These are phyloP conservation scores for Pseudorhiza aurosa DNA, from an alignment of 30 jellyfish, hydroid and myxozoan species.

Conservation along the genomic window DNA sequence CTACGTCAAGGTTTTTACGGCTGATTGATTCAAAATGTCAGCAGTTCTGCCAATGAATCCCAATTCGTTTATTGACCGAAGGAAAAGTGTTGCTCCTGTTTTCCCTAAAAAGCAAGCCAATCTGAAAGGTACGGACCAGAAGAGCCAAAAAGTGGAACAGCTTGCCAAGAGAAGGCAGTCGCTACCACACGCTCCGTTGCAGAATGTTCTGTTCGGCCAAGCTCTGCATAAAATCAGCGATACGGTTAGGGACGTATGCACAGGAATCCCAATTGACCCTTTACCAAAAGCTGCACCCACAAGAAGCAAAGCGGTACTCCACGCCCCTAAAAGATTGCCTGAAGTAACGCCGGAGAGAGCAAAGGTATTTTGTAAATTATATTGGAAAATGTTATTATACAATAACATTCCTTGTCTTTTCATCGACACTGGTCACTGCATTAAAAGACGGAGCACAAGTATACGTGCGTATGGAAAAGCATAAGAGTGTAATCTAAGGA, in stretches of 20 bases:
- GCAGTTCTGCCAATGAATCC: conserved; percentile 9
- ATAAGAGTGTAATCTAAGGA: too few relatives aligned
- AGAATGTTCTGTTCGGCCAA: conserved; percentile 37
- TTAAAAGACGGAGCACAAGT: too few relatives aligned
- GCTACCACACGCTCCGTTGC: conserved; percentile 32
- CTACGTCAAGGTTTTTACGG: too few relatives aligned
- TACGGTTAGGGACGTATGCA: conserved; percentile 81
- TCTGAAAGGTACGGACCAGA: not conserved
- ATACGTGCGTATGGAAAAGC: too few relatives aligned
- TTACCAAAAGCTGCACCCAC: conserved; percentile 69
- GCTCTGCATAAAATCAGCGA: conserved; percentile 64
- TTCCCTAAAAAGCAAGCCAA: not conserved
- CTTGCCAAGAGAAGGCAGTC: conserved; percentile 51
- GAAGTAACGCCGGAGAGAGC: conserved; percentile 72
- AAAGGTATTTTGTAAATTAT: conserved; percentile 54
- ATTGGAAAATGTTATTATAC: too few relatives aligned
- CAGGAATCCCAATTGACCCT: conserved; percentile 94
- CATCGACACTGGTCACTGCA: too few relatives aligned
- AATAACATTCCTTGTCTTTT: too few relatives aligned
- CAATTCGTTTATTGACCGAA: conserved; percentile 12
- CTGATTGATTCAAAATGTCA: conserved; percentile 5
- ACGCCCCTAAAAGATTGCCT: conserved; percentile 84
- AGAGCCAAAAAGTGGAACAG: not conserved
- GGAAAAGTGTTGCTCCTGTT: conserved; percentile 26
- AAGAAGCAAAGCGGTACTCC: conserved; percentile 85